Evolutionary conservation across 2,888 invertebrate genomes (phyloP), one percentile per base, ranked within the genome.

Genomic region (Papilio elwesi): DNA sequence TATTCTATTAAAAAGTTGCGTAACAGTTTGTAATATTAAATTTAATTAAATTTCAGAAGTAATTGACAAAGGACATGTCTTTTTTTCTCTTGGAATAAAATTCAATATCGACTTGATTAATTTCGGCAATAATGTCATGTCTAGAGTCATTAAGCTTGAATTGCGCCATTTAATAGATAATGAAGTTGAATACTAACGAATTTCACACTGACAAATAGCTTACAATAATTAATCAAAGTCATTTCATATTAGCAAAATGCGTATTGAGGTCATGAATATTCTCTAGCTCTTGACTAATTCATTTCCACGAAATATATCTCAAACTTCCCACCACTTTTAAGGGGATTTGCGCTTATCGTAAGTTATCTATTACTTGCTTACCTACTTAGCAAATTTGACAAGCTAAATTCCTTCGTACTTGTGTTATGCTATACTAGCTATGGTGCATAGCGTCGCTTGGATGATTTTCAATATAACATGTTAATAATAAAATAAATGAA

Each of bases 151-250:
- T 68, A 13, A 57, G 53, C 57, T 68, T 57, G 57, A 48, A 48
- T 55, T 68, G 2, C n/a, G 26, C 48, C 48, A 68, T 68, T 68
- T 43, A 55, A 68, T 26, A 55, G 67, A 55, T 68, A 68, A 55
- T 26, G 26, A 15, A 48, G 16, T 67, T 55, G 67, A 47, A 47
- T 68, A 57, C 55, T 55, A 16, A 68, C 8, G 55, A 26, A 68
- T 68, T 68, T 68, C 68, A 57, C 49, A 57, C 36, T 68, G 57
- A 26, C 68, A 55, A 57, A 68, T 68, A 12, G 1, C 13, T 55
- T 47, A 16, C 16, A 68, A 47, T 26, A 68, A 68, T 68, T 68
- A 68, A 68, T 68, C 68, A 68, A 55, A 57, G 68, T 57, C 68
- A 49, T 57, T 68, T 49, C n/a, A 57, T 36, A 68, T 49, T 55